Percentiles rank a stretch among this genome's conserved stretches.
These are phyloP conservation scores for Parnassius orleans DNA, from an alignment of 2,888 invertebrate species.

Conservation along the genomic window DNA sequence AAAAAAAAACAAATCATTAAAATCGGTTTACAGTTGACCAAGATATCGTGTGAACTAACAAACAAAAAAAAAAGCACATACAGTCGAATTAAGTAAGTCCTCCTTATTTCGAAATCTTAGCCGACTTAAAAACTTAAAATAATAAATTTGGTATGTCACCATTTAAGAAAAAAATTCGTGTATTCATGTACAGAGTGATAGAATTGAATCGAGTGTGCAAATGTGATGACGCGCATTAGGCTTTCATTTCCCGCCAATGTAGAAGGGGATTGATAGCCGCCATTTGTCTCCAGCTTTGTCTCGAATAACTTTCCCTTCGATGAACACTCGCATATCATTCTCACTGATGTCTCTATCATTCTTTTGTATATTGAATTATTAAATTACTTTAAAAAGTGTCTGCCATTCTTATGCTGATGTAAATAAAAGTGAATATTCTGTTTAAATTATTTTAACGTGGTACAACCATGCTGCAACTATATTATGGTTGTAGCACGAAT, in stretches of 20 bases:
- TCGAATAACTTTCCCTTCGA: conserved; percentile 32
- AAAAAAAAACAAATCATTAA: too few species aligned
- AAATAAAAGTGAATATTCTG: neutral
- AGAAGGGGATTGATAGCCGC: conserved; percentile 59
- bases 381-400: conserved; percentile 29
- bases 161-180: conserved; percentile 18
- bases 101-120: too few species aligned
- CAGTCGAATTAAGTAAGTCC: too few species aligned
- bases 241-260: conserved; percentile 54
- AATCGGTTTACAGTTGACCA: too few species aligned
- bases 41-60: too few species aligned
- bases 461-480: too few species aligned
- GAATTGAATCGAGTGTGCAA: conserved; percentile 68
- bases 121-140: too few species aligned
- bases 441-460: neutral
- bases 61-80: too few species aligned
- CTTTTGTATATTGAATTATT: conserved; percentile 43
- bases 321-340: conserved; percentile 37
- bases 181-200: conserved; percentile 36
- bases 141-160: too few species aligned
- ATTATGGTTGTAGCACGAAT: too few species aligned
- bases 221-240: conserved; percentile 76
- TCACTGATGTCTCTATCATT: conserved; percentile 42
- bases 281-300: conserved; percentile 61
- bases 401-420: conserved; percentile 15